Evolutionary conservation across 30 jellyfish, hydroid and myxozoan genomes (phyloP).

Genomic region (Hydractinia symbiolongicarpus): DNA sequence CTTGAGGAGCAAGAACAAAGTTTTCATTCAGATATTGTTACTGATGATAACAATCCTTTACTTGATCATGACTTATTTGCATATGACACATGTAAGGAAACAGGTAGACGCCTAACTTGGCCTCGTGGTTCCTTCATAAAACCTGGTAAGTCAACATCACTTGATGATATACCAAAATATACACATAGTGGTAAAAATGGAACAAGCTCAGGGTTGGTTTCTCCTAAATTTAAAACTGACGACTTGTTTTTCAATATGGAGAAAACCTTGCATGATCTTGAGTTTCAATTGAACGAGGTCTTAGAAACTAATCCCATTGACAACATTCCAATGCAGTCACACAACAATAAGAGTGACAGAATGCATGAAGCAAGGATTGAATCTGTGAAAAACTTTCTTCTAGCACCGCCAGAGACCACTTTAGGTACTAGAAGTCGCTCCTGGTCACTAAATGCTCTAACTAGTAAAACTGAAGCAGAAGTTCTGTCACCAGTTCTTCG

Average conservation of each 20-base stretch:
- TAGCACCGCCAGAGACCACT: no score
- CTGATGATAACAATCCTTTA: neutral
- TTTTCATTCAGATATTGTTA: neutral
- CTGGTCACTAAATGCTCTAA: no score
- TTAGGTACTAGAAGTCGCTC: no score
- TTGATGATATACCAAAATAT: neutral
- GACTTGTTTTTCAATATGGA: constrained; percentile 9
- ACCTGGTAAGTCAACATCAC: neutral
- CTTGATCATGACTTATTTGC: neutral
- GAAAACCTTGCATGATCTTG: constrained; percentile 1
- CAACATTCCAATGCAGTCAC: neutral
- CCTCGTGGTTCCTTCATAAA: constrained; percentile 10
- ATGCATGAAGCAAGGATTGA: no score
- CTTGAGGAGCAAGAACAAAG: neutral
- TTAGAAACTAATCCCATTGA: neutral
- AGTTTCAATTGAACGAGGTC: neutral
- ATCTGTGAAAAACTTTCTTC: no score
- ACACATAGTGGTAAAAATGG: no score
- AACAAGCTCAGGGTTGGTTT: no score
- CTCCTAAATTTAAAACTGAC: neutral
- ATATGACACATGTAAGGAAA: no score
- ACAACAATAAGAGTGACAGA: no score
- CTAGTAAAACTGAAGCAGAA: no score
- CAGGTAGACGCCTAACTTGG: no score
- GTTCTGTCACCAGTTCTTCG: no score